phyloP scores from a whole-genome alignment of 2,113 vertebrate species.

The Phainopepla nitens region DNA sequence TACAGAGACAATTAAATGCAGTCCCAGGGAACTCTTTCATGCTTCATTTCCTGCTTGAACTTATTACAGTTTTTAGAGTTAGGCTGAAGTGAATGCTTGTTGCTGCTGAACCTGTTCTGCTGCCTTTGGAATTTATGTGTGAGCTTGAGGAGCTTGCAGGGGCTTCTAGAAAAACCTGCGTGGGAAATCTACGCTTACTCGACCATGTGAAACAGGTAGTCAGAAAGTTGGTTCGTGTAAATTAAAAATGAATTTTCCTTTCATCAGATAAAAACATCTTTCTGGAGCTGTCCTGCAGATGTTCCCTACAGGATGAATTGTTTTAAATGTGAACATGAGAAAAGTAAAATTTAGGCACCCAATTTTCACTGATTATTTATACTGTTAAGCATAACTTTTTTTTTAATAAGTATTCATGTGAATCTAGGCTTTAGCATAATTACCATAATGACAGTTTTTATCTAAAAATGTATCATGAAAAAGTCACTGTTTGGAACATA shows the following conservation, averaged over 20 bases:
- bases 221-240: background rate
- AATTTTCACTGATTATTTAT: background rate
- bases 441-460: background rate
- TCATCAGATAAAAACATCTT: background rate
- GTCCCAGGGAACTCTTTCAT: background rate
- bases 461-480: fast-evolving
- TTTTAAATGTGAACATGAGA: background rate
- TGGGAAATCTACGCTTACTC: background rate
- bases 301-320: background rate
- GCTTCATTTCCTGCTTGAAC: background rate
- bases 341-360: background rate
- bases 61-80: background rate
- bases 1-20: background rate
- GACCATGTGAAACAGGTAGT: background rate
- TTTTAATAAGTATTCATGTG: background rate
- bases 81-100: background rate
- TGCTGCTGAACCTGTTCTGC: background rate
- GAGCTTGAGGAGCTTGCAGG: background rate
- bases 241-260: background rate
- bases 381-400: background rate
- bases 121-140: background rate
- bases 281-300: background rate
- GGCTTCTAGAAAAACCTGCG: background rate
- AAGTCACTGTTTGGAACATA: background rate
- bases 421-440: background rate